Evolutionary conservation across 2,888 invertebrate species (phyloP), one percentile per base, ranked within the genome.

Genomic region (Lissonota sp.): DNA sequence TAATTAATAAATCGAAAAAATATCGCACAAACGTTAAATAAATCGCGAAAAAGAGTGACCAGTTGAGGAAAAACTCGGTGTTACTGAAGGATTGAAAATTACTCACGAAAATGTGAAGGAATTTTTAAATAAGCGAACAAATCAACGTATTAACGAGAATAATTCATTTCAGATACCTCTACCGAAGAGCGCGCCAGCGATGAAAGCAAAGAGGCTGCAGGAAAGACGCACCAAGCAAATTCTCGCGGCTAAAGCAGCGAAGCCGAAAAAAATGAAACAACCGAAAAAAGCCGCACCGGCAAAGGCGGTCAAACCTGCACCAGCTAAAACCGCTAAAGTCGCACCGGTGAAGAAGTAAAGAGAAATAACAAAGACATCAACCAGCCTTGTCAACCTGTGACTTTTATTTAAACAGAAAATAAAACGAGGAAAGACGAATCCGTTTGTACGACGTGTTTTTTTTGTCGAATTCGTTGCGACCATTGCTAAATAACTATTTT

Each of bases 221-320:
- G 84, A 84, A 70, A 80, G 82, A 63, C 84, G 85, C 46, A 71
- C 40, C 46, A 84, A 85, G 71, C 84, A 83, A 51, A 80, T 85
- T 10, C 79, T 84, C 16, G 83, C 82, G 2, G 72, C 66, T 0
- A 84, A 82, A 62, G 72, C 79, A 8, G 70, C 62, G n/a, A 84
- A 78, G 42, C 82, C 83, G 40, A 84, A 83, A n/a, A 79, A 76
- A 37, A 63, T 75, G 3, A 78, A 79, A 67, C 71, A 42, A 49
- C 63, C 77, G 57, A 84, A 81, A 76, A 89, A 87, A 79, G 83
- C 79, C 14, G 72, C 71, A 58, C 60, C 80, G 44, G 94, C 93
- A 0, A 91, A 93, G 44, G 92, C 94, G 1, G 93, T 93, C 84
- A 94, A 94, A 82, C 94, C 84, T 49, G 84, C 83, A 16, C 79